A percentile compares a stretch with the other conserved stretches of the same genome.
Conservation (phyloP, 2,888 invertebrate species). For the Venustoraphidia nigricollis region DNA sequence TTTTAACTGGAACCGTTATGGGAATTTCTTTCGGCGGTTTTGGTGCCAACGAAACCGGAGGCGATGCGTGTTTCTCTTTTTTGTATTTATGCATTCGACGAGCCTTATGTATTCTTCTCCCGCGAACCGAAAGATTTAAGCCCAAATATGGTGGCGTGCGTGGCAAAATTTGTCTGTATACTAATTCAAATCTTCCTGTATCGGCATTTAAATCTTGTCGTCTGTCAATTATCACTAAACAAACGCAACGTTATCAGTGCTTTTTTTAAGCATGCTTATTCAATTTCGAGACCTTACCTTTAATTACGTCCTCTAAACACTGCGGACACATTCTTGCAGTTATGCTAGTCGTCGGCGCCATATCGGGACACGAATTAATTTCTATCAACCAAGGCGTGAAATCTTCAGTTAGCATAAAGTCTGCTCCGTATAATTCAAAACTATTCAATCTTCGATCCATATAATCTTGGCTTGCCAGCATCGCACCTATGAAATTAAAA, state of each 20-base stretch:
- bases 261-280: not conserved
- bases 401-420: conserved; percentile 84
- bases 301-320: conserved; percentile 78
- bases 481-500: conserved; percentile 46
- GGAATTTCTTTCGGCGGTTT: conserved; percentile 24
- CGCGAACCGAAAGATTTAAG: conserved; percentile 50
- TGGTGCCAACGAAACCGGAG: conserved; percentile 21
- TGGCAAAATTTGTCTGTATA: conserved; percentile 62
- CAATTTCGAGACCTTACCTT: conserved; percentile 42
- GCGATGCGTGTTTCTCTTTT: conserved; percentile 18
- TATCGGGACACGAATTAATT: conserved; percentile 86
- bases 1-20: not conserved
- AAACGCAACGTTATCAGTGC: conserved; percentile 5
- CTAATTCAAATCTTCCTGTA: conserved; percentile 67
- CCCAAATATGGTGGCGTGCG: conserved; percentile 71
- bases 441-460: conserved; percentile 72
- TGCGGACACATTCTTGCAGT: conserved; percentile 75
- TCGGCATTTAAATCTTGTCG: conserved; percentile 54
- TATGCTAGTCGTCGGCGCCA: conserved; percentile 80
- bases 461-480: conserved; percentile 73
- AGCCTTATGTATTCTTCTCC: conserved; percentile 40
- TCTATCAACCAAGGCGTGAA: conserved; percentile 86
- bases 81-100: conserved; percentile 15
- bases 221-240: conserved; percentile 63
- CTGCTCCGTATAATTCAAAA: conserved; percentile 88